Evolutionary conservation across 92 coral and sea anemone genomes (phyloP).

Genomic region (Hydrozoanthus gracilis): DNA sequence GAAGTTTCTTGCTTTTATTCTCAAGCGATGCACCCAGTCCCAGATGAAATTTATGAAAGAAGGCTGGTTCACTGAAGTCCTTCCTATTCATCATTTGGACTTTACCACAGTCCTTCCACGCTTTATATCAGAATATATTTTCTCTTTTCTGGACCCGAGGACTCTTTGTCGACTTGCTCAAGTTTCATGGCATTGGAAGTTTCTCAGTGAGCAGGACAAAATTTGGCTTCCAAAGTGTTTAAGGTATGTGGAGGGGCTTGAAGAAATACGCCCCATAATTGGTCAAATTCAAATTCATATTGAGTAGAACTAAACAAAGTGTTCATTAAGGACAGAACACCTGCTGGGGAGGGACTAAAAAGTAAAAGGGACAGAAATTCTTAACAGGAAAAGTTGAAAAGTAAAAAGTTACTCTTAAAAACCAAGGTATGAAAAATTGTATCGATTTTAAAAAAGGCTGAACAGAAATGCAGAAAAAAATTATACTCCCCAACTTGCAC

Average conservation of each 20-base stretch:
- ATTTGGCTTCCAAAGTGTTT: conserved; percentile 93
- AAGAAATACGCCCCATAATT: too few relatives aligned
- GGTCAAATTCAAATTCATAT: too few relatives aligned
- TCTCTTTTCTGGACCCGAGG: conserved; percentile 93
- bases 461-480: too few relatives aligned
- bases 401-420: too few relatives aligned
- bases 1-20: conserved; percentile 79
- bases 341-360: too few relatives aligned
- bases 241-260: conserved; percentile 5
- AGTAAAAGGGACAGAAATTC: too few relatives aligned
- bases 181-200: conserved; percentile 98
- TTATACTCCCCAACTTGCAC: too few relatives aligned
- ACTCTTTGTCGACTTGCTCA: conserved; percentile 86
- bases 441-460: too few relatives aligned
- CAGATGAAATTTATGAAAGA: conserved; percentile 83
- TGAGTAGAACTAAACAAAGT: too few relatives aligned
- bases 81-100: conserved; percentile 86
- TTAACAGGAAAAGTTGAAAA: too few relatives aligned
- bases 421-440: too few relatives aligned
- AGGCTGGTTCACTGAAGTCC: conserved; percentile 78
- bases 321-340: too few relatives aligned
- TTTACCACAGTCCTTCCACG: conserved; percentile 87
- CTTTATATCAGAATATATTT: conserved; percentile 78
- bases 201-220: conserved; percentile 87
- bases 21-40: conserved; percentile 82